Evolutionary conservation across 2,888 invertebrate species (phyloP).

Genomic region (Anarsia innoxiella): DNA sequence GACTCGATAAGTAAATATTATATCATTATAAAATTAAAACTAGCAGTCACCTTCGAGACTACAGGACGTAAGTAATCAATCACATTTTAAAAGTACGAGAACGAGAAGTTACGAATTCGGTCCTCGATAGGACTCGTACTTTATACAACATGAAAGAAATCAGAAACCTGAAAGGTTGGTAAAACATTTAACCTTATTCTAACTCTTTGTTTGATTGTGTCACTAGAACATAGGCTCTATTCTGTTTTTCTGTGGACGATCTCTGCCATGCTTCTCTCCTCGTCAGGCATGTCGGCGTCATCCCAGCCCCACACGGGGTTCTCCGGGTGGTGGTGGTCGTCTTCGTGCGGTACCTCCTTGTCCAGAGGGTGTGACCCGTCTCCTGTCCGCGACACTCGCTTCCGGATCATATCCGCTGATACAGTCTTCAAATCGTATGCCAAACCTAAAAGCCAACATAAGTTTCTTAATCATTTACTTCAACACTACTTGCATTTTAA

Average conservation of each 20-base stretch:
- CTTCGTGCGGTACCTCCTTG: constrained; percentile 37
- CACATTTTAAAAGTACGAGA: too few species aligned
- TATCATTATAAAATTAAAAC: not conserved
- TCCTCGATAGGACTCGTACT: too few species aligned
- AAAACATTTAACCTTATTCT: too few species aligned
- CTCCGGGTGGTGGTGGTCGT: constrained; percentile 66
- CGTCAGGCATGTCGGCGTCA: constrained; percentile 82
- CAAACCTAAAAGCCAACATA: too few species aligned
- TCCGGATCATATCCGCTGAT: constrained; percentile 79
- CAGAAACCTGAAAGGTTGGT: too few species aligned
- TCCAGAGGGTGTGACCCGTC: constrained; percentile 77
- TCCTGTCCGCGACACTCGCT: constrained; percentile 82
- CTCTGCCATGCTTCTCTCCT: constrained; percentile 76
- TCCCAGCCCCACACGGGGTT: constrained; percentile 88
- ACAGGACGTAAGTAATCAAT: constrained; percentile 2
- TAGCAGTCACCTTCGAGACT: not conserved
- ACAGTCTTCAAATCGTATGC: constrained; percentile 91
- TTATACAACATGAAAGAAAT: too few species aligned
- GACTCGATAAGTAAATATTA: not conserved
- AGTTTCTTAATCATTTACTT: too few species aligned
- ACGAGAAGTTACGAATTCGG: too few species aligned
- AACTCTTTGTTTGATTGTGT: too few species aligned
- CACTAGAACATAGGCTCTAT: too few species aligned
- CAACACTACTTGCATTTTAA: too few species aligned
- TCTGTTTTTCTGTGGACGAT: constrained; percentile 48